phyloP scores from a whole-genome alignment of 2,113 vertebrate species.

The Chloebia gouldiae region DNA sequence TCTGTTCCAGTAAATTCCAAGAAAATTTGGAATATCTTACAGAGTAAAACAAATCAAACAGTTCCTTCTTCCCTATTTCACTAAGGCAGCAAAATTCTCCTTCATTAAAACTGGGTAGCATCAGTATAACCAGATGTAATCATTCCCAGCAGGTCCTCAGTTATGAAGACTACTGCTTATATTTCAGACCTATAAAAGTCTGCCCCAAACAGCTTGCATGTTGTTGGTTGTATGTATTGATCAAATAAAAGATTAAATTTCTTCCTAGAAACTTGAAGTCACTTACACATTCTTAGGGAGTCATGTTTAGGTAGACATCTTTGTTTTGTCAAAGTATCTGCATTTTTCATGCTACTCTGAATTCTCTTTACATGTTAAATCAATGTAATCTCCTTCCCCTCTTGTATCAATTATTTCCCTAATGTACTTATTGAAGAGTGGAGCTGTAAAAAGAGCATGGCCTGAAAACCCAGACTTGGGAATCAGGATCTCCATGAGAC shows the following conservation, averaged over 20 bases:
- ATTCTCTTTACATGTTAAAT: background rate
- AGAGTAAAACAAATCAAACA: background rate
- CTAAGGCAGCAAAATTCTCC: background rate
- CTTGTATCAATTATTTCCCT: background rate
- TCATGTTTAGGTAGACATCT: background rate
- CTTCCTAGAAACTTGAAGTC: background rate
- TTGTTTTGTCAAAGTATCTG: background rate
- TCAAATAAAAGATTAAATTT: background rate
- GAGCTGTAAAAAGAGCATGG: background rate
- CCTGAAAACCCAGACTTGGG: background rate
- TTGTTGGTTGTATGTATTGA: background rate
- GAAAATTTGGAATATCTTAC: background rate
- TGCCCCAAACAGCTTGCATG: background rate
- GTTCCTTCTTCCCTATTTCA: background rate
- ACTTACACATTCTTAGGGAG: background rate
- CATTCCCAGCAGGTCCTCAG: background rate
- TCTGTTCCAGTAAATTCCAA: background rate
- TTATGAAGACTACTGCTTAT: background rate
- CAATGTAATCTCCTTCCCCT: background rate
- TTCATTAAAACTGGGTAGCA: background rate
- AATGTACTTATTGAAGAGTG: background rate
- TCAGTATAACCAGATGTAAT: background rate
- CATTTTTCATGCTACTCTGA: background rate
- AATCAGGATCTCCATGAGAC: background rate
- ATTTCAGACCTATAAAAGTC: background rate